phyloP scores from a whole-genome alignment of 2,797 vertebrate genomes.

The Ciconia nigra region DNA sequence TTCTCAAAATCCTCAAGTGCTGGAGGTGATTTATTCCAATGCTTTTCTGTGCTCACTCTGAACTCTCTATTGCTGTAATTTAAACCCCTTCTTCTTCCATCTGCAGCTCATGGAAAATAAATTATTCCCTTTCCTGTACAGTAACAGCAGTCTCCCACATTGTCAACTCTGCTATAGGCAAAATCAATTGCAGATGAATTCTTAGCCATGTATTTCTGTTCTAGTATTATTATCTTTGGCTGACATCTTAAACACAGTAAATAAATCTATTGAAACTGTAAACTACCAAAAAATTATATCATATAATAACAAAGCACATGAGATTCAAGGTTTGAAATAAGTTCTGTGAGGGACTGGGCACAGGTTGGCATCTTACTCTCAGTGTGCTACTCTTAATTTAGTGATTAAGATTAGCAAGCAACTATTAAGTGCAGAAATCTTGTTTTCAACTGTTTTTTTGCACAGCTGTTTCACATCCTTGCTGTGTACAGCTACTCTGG shows the following conservation, averaged over 20 bases:
- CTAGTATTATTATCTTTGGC: neutral
- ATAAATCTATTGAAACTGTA: neutral
- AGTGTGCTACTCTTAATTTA: neutral
- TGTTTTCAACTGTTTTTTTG: neutral
- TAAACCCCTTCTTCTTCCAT: neutral
- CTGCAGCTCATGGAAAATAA: neutral
- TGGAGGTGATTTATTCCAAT: neutral
- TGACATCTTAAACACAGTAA: neutral
- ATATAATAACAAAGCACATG: neutral
- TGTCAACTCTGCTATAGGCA: neutral
- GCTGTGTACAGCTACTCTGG: neutral
- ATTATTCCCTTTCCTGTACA: neutral
- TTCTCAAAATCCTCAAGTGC: neutral
- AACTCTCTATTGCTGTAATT: neutral
- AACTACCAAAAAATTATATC: neutral
- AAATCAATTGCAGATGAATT: neutral
- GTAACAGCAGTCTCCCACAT: neutral
- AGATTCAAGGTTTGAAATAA: neutral
- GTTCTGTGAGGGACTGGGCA: neutral
- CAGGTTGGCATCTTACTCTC: neutral
- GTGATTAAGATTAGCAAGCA: neutral
- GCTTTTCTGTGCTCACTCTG: neutral
- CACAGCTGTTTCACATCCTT: slow-evolving; percentile 9
- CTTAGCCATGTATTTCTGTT: neutral
- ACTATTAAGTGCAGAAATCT: neutral